A percentile compares a stretch with the other conserved stretches of the same genome.
phyloP scores from a whole-genome alignment of 1,140 invertebrate genomes.

The Cyphomyrmex costatus region DNA sequence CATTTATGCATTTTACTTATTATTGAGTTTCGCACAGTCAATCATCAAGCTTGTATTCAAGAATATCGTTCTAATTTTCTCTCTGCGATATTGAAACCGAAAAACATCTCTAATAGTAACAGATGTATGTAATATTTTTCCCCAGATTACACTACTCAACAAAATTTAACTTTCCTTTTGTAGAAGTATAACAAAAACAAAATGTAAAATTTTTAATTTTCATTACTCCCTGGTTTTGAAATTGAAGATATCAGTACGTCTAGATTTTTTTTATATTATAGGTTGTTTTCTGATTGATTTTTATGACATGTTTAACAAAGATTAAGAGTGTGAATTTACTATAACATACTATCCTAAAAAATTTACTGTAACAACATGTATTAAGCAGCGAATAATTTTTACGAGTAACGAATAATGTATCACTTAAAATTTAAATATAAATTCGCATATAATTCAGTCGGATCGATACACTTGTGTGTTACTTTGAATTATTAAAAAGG shows the following conservation, averaged over 20 bases:
- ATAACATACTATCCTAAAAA: not conserved
- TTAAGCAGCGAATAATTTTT: not conserved
- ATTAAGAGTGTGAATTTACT: not conserved
- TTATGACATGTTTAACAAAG: not conserved
- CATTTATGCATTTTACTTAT: not conserved
- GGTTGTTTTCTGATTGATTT: not conserved
- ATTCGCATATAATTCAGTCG: not conserved
- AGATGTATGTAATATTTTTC: conserved; percentile 41
- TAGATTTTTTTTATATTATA: conserved; percentile 34
- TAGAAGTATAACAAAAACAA: conserved; percentile 31
- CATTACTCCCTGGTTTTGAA: not conserved
- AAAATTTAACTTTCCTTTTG: conserved; percentile 41
- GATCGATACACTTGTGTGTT: too few species aligned
- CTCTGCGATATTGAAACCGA: conserved; percentile 38
- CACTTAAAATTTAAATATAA: not conserved
- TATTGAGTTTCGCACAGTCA: not conserved
- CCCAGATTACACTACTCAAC: conserved; percentile 52
- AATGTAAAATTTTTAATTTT: not conserved
- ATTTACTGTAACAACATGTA: not conserved
- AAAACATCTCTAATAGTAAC: conserved; percentile 23
- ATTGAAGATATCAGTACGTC: conserved; percentile 19
- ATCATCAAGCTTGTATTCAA: not conserved
- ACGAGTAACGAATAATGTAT: not conserved
- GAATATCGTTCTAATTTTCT: conserved; percentile 39
- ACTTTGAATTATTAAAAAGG: not conserved